Conservation (phyloP, 2,113 vertebrate species). For the Ancistrus triradiatus region DNA sequence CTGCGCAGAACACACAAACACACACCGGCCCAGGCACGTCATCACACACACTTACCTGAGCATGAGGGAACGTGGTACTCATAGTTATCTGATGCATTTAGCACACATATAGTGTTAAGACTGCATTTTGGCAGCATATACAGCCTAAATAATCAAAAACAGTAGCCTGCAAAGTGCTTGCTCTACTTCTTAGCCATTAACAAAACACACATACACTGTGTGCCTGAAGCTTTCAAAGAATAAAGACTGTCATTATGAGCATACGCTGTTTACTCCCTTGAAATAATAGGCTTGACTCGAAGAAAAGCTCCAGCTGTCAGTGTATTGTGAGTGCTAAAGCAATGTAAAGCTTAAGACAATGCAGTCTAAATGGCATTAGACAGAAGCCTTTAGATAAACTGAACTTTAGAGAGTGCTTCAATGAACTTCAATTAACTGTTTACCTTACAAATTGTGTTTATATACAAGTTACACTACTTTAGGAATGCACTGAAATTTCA, state of each 20-base stretch:
- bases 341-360: constrained; percentile 33
- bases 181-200: too few relatives aligned
- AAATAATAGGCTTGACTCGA: not conserved
- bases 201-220: constrained; percentile 11
- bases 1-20: constrained; percentile 57
- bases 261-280: not conserved
- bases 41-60: constrained; percentile 38
- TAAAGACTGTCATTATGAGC: not conserved
- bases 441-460: too few relatives aligned
- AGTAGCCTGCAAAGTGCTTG: too few relatives aligned
- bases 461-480: too few relatives aligned
- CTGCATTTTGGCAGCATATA: too few relatives aligned
- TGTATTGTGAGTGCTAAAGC: constrained; percentile 26
- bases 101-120: not conserved
- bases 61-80: not conserved
- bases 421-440: not conserved
- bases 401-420: constrained; percentile 24
- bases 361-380: constrained; percentile 29
- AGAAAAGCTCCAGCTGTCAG: not conserved
- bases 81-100: not conserved
- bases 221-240: not conserved
- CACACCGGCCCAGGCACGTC: constrained; percentile 19
- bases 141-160: too few relatives aligned
- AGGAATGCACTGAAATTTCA: not conserved
- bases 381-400: constrained; percentile 35